phyloP scores from a whole-genome alignment of 2,113 vertebrate species.

The Trematocara stigmaticum region DNA sequence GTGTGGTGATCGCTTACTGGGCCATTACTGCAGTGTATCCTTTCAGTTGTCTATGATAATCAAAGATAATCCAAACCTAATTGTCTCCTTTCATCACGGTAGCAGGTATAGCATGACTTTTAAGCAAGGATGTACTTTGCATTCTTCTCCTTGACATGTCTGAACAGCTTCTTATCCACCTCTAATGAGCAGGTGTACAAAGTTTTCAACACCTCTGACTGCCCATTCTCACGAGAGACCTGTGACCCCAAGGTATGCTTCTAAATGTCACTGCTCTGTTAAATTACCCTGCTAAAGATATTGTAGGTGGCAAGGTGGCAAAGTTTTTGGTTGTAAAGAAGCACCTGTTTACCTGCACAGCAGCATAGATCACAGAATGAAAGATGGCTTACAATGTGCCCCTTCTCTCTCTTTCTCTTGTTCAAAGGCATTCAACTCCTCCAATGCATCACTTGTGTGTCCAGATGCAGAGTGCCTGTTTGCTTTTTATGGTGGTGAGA shows the following conservation, averaged over 20 bases:
- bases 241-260: constrained; percentile 81
- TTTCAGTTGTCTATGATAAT: not conserved
- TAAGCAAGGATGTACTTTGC: not conserved
- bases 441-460: constrained; percentile 69
- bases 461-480: constrained; percentile 84
- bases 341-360: not conserved
- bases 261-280: not conserved
- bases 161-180: constrained; percentile 86
- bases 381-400: not conserved
- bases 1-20: constrained; percentile 92
- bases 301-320: not conserved
- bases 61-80: not conserved
- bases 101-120: not conserved
- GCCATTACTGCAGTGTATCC: constrained; percentile 95
- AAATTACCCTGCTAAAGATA: not conserved
- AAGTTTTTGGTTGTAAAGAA: accelerated
- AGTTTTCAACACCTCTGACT: constrained; percentile 75
- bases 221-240: constrained; percentile 65
- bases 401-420: not conserved
- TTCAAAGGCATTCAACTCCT: constrained; percentile 80
- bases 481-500: constrained; percentile 91
- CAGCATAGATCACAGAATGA: not conserved
- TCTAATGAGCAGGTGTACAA: constrained; percentile 89
- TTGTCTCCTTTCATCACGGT: not conserved
- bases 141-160: constrained; percentile 58